Base-by-base conservation (phyloP, 2,888 invertebrate species). In the Colletes collaris region DNA sequence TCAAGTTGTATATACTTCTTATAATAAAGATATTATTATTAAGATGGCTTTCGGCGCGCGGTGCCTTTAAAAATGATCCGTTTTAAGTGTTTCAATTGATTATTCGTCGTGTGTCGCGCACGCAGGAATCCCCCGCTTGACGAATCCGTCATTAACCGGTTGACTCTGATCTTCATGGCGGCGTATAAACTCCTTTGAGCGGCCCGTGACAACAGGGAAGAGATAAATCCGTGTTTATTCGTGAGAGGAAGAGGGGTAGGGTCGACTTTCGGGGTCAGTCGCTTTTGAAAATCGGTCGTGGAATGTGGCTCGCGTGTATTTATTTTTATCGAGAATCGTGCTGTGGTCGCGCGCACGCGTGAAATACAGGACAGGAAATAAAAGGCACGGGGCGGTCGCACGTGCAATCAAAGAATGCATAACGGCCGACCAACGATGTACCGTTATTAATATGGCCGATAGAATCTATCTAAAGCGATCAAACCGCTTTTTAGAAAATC, bases 381-480 rank as follows among this genome's bases (percentile, higher is more conserved):
- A 68, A 70, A 64, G 58, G 37, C 44, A 52, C 67, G 71, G 60
- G 50, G 8, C 37, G 67, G 52, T 52, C 52, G 67, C 70, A 67
- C 70, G 66, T 55, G 76, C 72, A 80, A 60, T 70, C n/a, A 66
- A 71, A 69, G 77, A 66, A 71, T 62, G 74, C 71, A 66, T 66
- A 78, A 71, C 70, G 55, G 58, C 49, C 65, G 53, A 19, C 19
- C 44, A 69, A 70, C 44, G 66, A 69, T 49, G 75, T 71, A 65
- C 62, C 67, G 55, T 64, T 70, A 66, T 76, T 66, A 69, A 65
- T 35, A 52, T 7, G 55, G 27, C 27, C 27, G 40, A 40, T 40
- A 40, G 40, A 40, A 40, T 40, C 7, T 40, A 40, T 27, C 27
- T 27, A 27, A 27, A 27, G 27, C 27, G 27, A 27, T 27, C 27